Base-by-base conservation (phyloP, 2,797 vertebrate genomes). In the Rhynchonycteris naso region DNA sequence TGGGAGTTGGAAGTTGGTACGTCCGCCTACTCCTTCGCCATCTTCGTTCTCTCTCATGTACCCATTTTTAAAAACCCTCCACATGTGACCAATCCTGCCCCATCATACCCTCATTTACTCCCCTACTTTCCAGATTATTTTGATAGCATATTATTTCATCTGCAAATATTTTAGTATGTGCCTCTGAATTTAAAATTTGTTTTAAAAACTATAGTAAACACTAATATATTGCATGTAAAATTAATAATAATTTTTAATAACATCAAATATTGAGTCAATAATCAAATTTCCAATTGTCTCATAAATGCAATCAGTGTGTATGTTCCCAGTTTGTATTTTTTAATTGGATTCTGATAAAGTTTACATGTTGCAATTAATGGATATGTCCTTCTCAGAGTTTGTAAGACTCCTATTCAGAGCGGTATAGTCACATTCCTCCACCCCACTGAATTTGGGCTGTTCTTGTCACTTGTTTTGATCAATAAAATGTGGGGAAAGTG, bases 251-350 rank as follows among this genome's bases (percentile, higher is more conserved):
- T 78, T 75, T 8, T 52, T 71, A 72, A 59, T 79, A 88, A 68
- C 38, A 86, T 58, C 33, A 79, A 79, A 79, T 74, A 84, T 30
- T 1, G 10, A 80, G 13, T 88, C 18, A 43, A 16, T 63, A n/a
- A 76, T 72, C 50, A 88, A 30, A 59, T 69, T 79, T 84, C 61
- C 15, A 43, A 0, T 82, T 72, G 33, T 86, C 69, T 92, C 43
- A 59, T n/a, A 82, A 86, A 61, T 78, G 18, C 66, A 74, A 86
- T 54, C 33, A 38, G 56, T 59, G 54, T 7, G 22, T 24, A 68
- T 65, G 86, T 93, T 76, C 58, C 63, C 16, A 92, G 56, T 87
- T 79, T 56, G 72, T 26, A 59, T 71, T 88, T 93, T 95, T 56
- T 58, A 80, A 43, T 65, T 76, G 22, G 12, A 85, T 75, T 87